These are phyloP conservation scores for Temnothorax curvispinosus DNA, from an alignment of 1,140 invertebrate genomes.

Conservation along the genomic window DNA sequence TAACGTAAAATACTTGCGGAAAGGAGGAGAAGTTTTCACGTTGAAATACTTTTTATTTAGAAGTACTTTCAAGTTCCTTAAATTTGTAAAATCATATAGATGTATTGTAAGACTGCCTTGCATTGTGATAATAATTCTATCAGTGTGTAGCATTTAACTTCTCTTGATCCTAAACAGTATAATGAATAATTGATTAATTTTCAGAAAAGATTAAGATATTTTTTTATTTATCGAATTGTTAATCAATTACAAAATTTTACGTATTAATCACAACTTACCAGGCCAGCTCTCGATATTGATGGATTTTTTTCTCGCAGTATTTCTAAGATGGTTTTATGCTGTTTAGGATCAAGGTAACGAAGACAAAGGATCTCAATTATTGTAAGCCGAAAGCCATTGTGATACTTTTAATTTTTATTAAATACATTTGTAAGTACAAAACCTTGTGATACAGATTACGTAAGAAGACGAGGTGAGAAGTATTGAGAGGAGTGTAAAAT, in stretches of 20 bases:
- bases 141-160: not conserved
- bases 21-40: slow-evolving; percentile 14
- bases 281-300: not conserved
- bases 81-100: slow-evolving; percentile 20
- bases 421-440: slow-evolving; percentile 63
- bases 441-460: slow-evolving; percentile 53
- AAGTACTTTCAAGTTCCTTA: slow-evolving; percentile 8
- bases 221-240: not conserved
- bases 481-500: slow-evolving; percentile 55
- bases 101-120: not conserved
- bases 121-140: slow-evolving; percentile 30
- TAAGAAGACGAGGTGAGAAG: slow-evolving; percentile 52
- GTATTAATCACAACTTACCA: not conserved
- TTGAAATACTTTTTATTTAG: not conserved
- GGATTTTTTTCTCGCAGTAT: not conserved
- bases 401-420: slow-evolving; percentile 58
- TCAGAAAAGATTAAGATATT: not conserved
- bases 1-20: slow-evolving; percentile 25
- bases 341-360: slow-evolving; percentile 27
- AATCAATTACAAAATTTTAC: slow-evolving; percentile 8
- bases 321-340: not conserved
- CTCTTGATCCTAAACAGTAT: slow-evolving; percentile 13
- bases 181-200: not conserved
- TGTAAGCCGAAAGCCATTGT: not conserved
- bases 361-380: slow-evolving; percentile 21